Conservation (phyloP, 1,140 invertebrate species). For the Sitobion miscanthi region DNA sequence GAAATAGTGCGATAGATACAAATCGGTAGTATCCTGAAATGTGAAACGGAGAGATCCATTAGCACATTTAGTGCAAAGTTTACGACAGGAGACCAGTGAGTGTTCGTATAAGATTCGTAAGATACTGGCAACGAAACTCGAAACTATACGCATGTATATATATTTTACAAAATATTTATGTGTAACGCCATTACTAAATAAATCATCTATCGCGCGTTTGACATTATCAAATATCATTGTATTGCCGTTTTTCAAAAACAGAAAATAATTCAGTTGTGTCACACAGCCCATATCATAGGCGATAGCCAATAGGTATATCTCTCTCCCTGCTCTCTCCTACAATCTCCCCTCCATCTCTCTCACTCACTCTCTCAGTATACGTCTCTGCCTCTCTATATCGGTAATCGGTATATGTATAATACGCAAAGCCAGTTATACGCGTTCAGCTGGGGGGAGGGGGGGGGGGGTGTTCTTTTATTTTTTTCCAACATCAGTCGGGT, state of each 20-base stretch:
- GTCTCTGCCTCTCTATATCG: background rate
- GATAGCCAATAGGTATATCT: background rate
- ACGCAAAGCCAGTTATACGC: background rate
- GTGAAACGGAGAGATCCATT: background rate
- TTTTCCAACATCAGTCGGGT: background rate
- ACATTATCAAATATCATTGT: background rate
- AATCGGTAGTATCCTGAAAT: background rate
- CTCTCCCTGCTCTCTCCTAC: background rate
- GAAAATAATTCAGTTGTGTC: background rate
- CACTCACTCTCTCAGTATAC: no score
- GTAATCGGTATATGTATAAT: background rate
- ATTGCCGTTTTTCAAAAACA: background rate
- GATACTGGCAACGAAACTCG: background rate
- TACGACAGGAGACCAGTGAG: fast-evolving
- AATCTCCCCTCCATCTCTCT: no score
- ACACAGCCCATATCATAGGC: background rate
- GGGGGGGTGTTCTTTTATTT: background rate
- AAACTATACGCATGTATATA: background rate
- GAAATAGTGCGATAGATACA: background rate
- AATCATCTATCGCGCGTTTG: background rate
- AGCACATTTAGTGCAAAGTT: background rate
- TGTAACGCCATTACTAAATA: background rate
- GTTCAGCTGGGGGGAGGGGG: background rate
- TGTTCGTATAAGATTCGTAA: background rate
- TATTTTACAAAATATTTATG: background rate